phyloP scores from a whole-genome alignment of 2,113 vertebrate species.

The Ctenodactylus gundi region DNA sequence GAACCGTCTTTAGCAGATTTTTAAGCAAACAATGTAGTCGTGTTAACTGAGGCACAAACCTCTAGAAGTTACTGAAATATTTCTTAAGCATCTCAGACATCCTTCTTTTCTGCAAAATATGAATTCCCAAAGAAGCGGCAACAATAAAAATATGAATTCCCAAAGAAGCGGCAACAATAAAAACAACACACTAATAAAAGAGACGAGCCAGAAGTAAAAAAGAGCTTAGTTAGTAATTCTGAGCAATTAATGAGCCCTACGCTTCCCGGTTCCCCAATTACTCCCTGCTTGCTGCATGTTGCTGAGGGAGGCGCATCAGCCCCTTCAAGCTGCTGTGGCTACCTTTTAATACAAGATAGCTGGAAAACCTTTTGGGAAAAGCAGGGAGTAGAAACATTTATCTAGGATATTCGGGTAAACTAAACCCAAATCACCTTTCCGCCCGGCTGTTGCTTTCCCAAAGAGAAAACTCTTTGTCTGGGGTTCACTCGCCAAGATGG shows the following conservation, averaged over 20 bases:
- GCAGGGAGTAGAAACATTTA: neutral
- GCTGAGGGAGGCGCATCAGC: accelerated
- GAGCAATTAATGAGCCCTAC: neutral
- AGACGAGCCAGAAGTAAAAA: neutral
- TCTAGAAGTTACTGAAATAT: neutral
- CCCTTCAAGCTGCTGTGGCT: neutral
- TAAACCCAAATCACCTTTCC: neutral
- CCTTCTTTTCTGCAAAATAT: neutral
- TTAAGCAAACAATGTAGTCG: neutral
- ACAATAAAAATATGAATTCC: neutral
- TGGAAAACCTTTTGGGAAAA: accelerated
- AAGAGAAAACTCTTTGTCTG: accelerated
- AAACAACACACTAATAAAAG: neutral
- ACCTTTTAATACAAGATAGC: accelerated
- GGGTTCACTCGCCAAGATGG: neutral
- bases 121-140: neutral
- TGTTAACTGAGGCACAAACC: neutral
- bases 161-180: neutral
- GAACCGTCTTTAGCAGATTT: neutral
- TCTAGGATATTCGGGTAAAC: neutral
- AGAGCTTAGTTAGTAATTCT: neutral
- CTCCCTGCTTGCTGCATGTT: accelerated
- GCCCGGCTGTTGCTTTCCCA: neutral
- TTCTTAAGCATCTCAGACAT: neutral
- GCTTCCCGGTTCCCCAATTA: accelerated